phyloP scores from a whole-genome alignment of 2,888 invertebrate genomes.

The Hypselothyrea guttata region DNA sequence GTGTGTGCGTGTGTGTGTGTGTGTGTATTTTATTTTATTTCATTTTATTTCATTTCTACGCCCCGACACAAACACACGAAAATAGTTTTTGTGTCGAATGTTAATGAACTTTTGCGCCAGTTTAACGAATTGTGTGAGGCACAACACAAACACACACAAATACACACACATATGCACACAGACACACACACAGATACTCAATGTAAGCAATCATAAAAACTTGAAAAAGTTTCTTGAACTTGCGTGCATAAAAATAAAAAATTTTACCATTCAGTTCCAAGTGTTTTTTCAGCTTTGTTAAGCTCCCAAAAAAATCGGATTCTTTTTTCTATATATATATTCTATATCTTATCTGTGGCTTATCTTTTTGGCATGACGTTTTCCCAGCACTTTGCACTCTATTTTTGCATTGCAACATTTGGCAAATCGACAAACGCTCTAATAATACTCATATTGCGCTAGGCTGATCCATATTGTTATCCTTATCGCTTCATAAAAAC shows the following conservation, averaged over 20 bases:
- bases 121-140: slow-evolving; percentile 62
- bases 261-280: slow-evolving; percentile 36
- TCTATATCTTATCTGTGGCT: slow-evolving; percentile 1
- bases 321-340: too few species aligned
- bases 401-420: too few species aligned
- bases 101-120: slow-evolving; percentile 81
- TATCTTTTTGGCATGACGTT: neutral
- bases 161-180: slow-evolving; percentile 7
- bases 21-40: slow-evolving; percentile 32
- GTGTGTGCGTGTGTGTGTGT: slow-evolving; percentile 9
- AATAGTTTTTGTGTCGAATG: slow-evolving; percentile 77
- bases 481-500: too few species aligned
- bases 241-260: slow-evolving; percentile 30
- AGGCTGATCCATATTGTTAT: too few species aligned
- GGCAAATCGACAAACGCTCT: slow-evolving; percentile 7
- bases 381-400: too few species aligned
- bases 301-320: too few species aligned
- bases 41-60: slow-evolving; percentile 29
- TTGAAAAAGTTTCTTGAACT: slow-evolving; percentile 64
- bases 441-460: too few species aligned
- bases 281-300: slow-evolving; percentile 23
- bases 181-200: slow-evolving; percentile 2
- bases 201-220: slow-evolving; percentile 38
- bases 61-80: slow-evolving; percentile 30
- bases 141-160: slow-evolving; percentile 18